Base-by-base conservation (phyloP, 2,888 invertebrate genomes). In the Thyatira batis region DNA sequence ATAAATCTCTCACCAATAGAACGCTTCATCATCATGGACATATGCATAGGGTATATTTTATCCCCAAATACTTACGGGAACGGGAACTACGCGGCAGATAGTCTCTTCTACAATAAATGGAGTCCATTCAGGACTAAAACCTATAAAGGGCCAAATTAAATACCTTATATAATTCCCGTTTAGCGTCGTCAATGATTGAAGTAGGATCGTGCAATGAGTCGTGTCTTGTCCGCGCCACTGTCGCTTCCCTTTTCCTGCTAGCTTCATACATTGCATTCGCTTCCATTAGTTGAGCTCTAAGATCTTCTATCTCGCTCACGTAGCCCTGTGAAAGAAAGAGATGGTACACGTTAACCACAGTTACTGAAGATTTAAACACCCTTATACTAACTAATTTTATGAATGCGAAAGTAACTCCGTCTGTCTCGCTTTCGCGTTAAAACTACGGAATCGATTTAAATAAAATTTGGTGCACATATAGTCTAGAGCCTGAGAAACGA, bases 241-340 rank as follows among this genome's bases (percentile, higher is more conserved):
- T 70, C 33, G 81, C 82, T 55, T 86, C 88, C 1, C 90, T 81
- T 50, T 83, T 81, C 9, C 90, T 75, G 48, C 82, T 86, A 44
- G 84, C 86, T 52, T 89, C 90, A 60, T 88, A 85, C 70, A 91
- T 58, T 1, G 86, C 88, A 58, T 78, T 98, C 0, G 97, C 95
- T 85, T 99, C 98, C 77, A 97, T 94, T 52, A 99, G 87, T 79
- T 97, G 97, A 0, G 97, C 96, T 74, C 97, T 93, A 9, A 98
- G 87, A 66, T 97, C 97, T 86, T 98, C 98, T 69, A 98, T 97
- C 90, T 99, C 98, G 73, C 94, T 94, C 50, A 98, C 93, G 84
- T 99, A 99, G 0, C 95, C 96, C 80, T 96, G 66, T 1, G 25
- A 10, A 46, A 80, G 97, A 17, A 45, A 20, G 33, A 33, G 30